phyloP scores from a whole-genome alignment of 2,888 invertebrate species.

The Masnerella sp. region DNA sequence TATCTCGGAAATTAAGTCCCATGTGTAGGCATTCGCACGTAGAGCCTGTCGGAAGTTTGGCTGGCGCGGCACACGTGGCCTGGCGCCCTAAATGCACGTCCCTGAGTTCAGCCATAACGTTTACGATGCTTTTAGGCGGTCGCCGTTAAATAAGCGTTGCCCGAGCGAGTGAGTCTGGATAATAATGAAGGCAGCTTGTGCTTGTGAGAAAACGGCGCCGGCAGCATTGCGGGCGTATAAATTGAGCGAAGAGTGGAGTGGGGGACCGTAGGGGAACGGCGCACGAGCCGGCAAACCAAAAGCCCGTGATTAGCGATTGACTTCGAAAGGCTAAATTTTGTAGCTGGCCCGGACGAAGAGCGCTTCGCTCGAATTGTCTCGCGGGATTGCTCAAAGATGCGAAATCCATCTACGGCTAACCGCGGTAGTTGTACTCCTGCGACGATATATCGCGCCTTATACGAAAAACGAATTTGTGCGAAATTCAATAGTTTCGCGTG shows the following conservation, averaged over 20 bases:
- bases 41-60: constrained; percentile 41
- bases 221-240: constrained; percentile 53
- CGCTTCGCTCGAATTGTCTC: constrained; percentile 47
- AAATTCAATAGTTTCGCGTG: constrained; percentile 50
- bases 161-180: constrained; percentile 53
- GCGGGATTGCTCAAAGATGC: constrained; percentile 53
- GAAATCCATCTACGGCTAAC: constrained; percentile 56
- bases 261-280: not conserved
- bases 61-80: constrained; percentile 48
- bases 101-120: constrained; percentile 63
- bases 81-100: constrained; percentile 55
- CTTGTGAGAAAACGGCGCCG: constrained; percentile 5
- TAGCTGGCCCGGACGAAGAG: constrained; percentile 13
- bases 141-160: constrained; percentile 62
- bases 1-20: constrained; percentile 60
- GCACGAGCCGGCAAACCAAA: constrained; percentile 19
- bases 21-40: constrained; percentile 58
- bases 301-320: constrained; percentile 60
- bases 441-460: constrained; percentile 48
- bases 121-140: constrained; percentile 66
- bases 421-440: constrained; percentile 23
- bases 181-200: constrained; percentile 49
- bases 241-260: constrained; percentile 20
- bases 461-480: constrained; percentile 37
- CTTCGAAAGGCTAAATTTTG: constrained; percentile 53